Conservation (phyloP, 1,140 invertebrate species). For the Alviniconcha marisindica region DNA sequence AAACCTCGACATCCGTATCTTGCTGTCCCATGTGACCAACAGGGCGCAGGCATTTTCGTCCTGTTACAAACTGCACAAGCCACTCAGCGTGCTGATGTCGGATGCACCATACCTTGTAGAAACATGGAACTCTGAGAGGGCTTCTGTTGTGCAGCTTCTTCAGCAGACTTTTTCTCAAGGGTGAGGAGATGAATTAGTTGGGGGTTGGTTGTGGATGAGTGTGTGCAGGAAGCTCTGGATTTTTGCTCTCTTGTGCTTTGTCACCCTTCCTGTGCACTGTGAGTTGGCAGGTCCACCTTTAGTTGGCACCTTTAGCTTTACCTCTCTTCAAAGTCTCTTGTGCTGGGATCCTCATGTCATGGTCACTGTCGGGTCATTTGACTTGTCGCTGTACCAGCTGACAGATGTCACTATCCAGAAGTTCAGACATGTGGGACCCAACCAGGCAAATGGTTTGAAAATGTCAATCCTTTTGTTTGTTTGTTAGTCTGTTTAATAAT, state of each 20-base stretch:
- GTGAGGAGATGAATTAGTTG: not conserved
- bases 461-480: too few species aligned
- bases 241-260: not conserved
- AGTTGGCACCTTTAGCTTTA: too few species aligned
- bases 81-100: slow-evolving; percentile 47
- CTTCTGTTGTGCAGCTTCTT: slow-evolving; percentile 21
- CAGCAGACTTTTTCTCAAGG: slow-evolving; percentile 19
- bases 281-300: too few species aligned
- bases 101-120: slow-evolving; percentile 17
- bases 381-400: too few species aligned
- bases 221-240: not conserved
- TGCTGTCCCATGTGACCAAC: slow-evolving; percentile 57
- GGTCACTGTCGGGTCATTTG: too few species aligned
- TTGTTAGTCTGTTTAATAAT: too few species aligned
- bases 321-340: too few species aligned
- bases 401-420: too few species aligned
- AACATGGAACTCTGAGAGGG: slow-evolving; percentile 7
- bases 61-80: slow-evolving; percentile 29
- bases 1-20: slow-evolving; percentile 57
- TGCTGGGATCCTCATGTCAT: too few species aligned
- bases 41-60: not conserved
- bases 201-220: not conserved
- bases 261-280: too few species aligned
- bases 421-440: too few species aligned
- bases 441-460: too few species aligned